Evolutionary conservation across 1,140 invertebrate species (phyloP).

Genomic region (Drosophila triauraria): DNA sequence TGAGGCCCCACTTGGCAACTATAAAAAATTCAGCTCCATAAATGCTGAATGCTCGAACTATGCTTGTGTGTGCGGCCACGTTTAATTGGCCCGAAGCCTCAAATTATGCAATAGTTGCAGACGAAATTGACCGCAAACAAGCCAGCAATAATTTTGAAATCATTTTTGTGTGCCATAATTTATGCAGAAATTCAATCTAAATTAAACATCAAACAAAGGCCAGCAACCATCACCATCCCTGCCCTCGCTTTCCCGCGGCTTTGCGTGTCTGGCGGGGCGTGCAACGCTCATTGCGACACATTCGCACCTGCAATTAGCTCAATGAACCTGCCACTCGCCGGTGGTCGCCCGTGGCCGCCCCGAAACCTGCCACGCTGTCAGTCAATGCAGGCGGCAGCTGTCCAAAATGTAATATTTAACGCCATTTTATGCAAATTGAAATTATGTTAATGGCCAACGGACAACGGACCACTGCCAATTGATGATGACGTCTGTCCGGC

Average conservation of each 20-base stretch:
- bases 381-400: constrained; percentile 47
- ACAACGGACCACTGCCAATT: constrained; percentile 32
- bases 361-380: constrained; percentile 25
- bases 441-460: constrained; percentile 76
- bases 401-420: constrained; percentile 81
- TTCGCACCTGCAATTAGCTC: constrained; percentile 79
- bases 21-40: constrained; percentile 27
- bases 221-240: not conserved
- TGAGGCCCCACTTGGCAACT: not conserved
- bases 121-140: constrained; percentile 60
- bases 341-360: not conserved
- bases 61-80: constrained; percentile 7
- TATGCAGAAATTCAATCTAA: constrained; percentile 73
- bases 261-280: constrained; percentile 49
- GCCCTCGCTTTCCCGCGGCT: not conserved
- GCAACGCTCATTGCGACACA: constrained; percentile 63
- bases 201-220: constrained; percentile 65
- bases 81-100: constrained; percentile 42
- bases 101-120: constrained; percentile 51
- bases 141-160: constrained; percentile 58
- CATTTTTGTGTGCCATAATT: constrained; percentile 61
- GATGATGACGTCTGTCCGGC: constrained; percentile 34
- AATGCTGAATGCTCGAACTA: constrained; percentile 26
- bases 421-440: constrained; percentile 82
- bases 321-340: constrained; percentile 41